These are phyloP conservation scores for Ladona fulva DNA, from an alignment of 1,140 invertebrate species.

Conservation along the genomic window DNA sequence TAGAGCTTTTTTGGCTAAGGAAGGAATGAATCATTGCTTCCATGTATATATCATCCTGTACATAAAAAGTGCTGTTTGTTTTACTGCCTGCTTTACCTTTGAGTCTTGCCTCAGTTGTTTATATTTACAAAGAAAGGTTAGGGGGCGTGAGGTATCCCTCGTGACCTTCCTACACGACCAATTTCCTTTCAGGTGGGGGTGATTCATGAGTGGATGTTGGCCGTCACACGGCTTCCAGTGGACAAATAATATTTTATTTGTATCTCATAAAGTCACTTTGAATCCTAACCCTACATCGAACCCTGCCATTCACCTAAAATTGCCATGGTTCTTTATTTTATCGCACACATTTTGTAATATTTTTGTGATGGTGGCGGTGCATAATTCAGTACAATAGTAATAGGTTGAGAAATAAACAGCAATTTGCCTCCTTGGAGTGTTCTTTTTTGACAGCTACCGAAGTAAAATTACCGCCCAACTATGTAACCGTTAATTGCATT, in stretches of 20 bases:
- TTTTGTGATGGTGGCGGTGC: slow-evolving; percentile 2
- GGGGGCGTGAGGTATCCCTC: not conserved
- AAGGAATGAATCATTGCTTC: slow-evolving; percentile 2
- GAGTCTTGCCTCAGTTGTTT: not conserved
- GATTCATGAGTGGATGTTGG: not conserved
- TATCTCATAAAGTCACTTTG: not conserved
- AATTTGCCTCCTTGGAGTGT: not conserved
- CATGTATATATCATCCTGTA: not conserved
- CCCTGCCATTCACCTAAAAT: slow-evolving; percentile 4
- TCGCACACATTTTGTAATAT: slow-evolving; percentile 7
- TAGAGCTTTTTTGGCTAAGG: not conserved
- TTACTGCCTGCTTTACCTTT: slow-evolving; percentile 5
- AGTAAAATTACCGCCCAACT: no score
- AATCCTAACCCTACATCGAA: not conserved
- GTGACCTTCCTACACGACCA: not conserved
- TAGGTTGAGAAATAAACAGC: slow-evolving; percentile 9
- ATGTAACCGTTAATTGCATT: no score
- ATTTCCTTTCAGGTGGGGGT: not conserved
- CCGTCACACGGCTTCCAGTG: not conserved
- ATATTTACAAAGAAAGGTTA: not conserved
- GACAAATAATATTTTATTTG: not conserved
- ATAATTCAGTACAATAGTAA: not conserved
- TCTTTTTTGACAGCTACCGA: not conserved
- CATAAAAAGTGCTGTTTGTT: slow-evolving; percentile 2
- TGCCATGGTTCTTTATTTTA: not conserved